Evolutionary conservation across 2,888 invertebrate genomes (phyloP).

Genomic region (Nomada ferruginata): DNA sequence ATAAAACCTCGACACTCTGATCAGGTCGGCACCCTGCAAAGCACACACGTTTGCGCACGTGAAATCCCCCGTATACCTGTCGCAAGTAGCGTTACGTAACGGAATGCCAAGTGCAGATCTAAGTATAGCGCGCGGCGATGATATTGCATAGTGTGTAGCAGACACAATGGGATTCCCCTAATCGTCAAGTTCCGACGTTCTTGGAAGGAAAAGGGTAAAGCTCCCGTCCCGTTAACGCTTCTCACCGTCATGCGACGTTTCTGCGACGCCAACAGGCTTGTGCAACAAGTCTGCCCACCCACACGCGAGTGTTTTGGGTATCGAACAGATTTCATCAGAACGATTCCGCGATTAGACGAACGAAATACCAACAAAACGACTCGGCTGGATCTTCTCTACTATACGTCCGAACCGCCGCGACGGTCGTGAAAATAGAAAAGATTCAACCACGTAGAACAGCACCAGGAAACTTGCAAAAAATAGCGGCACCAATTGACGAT

Average conservation of each 20-base stretch:
- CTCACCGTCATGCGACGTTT: slow-evolving; percentile 2
- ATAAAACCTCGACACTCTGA: slow-evolving; percentile 95
- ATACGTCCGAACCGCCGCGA: no score
- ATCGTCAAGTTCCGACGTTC: neutral
- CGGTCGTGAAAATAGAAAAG: no score
- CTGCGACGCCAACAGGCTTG: slow-evolving; percentile 50
- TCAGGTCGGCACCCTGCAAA: slow-evolving; percentile 94
- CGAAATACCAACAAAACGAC: no score
- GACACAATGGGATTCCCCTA: neutral
- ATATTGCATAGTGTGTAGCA: neutral
- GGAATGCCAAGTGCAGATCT: slow-evolving; percentile 71
- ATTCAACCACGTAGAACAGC: no score
- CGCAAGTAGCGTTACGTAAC: slow-evolving; percentile 67
- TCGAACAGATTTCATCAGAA: slow-evolving; percentile 42
- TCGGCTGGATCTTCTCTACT: no score
- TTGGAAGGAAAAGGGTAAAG: slow-evolving; percentile 1
- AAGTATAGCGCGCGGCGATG: slow-evolving; percentile 70
- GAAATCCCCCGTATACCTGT: slow-evolving; percentile 34
- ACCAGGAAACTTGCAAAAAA: no score
- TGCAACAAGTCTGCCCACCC: slow-evolving; percentile 60
- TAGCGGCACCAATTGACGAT: no score
- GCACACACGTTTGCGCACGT: slow-evolving; percentile 62
- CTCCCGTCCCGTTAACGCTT: no score
- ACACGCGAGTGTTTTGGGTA: slow-evolving; percentile 21
- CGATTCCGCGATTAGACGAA: neutral